A percentile compares a stretch with the other conserved stretches of the same genome.
These are phyloP conservation scores for Vanacampus margaritifer DNA, from an alignment of 2,113 vertebrate genomes.

Conservation along the genomic window DNA sequence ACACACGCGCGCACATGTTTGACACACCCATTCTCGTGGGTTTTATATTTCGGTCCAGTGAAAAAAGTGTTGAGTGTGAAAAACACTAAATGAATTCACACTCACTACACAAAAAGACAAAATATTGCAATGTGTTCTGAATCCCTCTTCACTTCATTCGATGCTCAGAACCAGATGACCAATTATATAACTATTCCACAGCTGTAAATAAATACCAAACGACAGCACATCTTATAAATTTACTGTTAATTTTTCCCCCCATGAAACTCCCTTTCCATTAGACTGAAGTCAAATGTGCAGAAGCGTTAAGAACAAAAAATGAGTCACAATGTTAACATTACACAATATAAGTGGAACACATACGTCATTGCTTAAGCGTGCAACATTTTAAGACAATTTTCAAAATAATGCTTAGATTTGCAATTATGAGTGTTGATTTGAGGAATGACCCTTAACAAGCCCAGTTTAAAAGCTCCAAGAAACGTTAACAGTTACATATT, in stretches of 20 bases:
- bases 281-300: neutral
- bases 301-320: neutral
- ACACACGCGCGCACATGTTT: neutral
- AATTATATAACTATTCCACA: constrained; percentile 16
- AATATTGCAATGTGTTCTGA: neutral
- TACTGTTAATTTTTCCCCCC: neutral
- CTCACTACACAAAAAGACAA: constrained; percentile 3
- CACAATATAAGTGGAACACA: neutral
- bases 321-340: neutral
- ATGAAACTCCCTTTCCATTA: constrained; percentile 1
- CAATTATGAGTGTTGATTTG: neutral
- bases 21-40: constrained; percentile 26
- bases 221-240: constrained; percentile 3
- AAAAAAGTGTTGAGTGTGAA: constrained; percentile 11
- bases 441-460: neutral
- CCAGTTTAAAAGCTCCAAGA: neutral
- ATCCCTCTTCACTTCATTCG: constrained; percentile 9
- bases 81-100: constrained; percentile 21
- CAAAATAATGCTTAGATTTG: neutral
- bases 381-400: neutral
- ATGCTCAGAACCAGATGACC: constrained; percentile 33
- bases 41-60: constrained; percentile 30
- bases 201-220: constrained; percentile 9
- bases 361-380: neutral
- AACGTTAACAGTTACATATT: neutral